Base-by-base conservation (phyloP, 2,797 vertebrate genomes). In the Acanthurus tractus region DNA sequence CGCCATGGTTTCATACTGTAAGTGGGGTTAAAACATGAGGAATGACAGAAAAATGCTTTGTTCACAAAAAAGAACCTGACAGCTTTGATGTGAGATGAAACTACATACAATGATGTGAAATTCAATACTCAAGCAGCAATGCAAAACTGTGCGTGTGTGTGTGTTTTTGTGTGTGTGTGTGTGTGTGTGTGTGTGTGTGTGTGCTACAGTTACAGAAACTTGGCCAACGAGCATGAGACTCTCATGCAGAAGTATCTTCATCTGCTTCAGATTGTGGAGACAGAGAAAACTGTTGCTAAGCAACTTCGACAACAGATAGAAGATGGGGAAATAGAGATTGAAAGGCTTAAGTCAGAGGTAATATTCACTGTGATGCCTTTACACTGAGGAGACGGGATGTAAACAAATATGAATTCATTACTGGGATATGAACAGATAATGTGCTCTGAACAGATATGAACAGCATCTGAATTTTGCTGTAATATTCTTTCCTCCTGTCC, bases 181-280 rank as follows among this genome's bases (percentile, higher is more conserved):
- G 56, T 88, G 8, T 81, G 44, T 75, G 52, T 83, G 66, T 70
- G 29, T 85, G 45, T 84, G 56, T 88, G 74, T 82, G 70, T 83
- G 18, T 76, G 29, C 84, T 87, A 54, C 85, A 99, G 98, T 95
- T 99, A 99, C 94, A 96, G 97, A 94, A 98, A 96, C 85, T 95
- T 99, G 90, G 98, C 98, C 74, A 99, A 97, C 0, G 98, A 99
- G 93, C 97, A 99, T 22, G 97, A 99, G 89, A 96, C 96, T 1
- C 95, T 99, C 92, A 99, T 97, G 97, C 98, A 99, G 95, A 99
- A 99, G 95, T 97, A 99, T 93, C 96, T 99, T 83, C 98, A 99
- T 94, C 96, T 99, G 90, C 96, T 99, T 83, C 98, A 99, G 95
- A 98, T 99, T 45, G 97, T 99, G 94, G 98, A 99, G 91, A 98